Evolutionary conservation across 1,140 invertebrate genomes (phyloP), one percentile per base, ranked within the genome.

Genomic region (Brachionus paranguensis): DNA sequence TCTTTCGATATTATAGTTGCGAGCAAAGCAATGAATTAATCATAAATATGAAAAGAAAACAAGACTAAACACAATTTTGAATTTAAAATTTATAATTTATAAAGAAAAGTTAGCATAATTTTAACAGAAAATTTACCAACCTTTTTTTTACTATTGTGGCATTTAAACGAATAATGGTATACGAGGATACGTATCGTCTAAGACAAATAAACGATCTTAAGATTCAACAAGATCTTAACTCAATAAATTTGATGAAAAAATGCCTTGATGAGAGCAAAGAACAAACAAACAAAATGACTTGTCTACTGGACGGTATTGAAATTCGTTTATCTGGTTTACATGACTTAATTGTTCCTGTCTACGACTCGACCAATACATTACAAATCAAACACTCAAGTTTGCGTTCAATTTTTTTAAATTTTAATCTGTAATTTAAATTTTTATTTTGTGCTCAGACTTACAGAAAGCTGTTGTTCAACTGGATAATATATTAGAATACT

Each of bases 351-450:
- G 64, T 81, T 7, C 78, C 78, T 24, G 53, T 81, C 10, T 81
- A 81, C 27, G 78, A 81, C n/a, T 60, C 78, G 2, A 81, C 78
- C 5, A 81, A 81, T 47, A 45, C 20, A 7, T 41, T 81, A 20
- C 78, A 81, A 81, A 81, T 81, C 6, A 81, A 81, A 81, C 53
- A 81, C 20, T 81, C 78, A 64, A 81, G 78, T 81, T 43, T 14
- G 8, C 4, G 12, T 4, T 5, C 11, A 29, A 76, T 14, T 53
- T 41, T n/a, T 10, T 41, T 72, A 47, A 3, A 27, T 3, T 81
- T 60, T 47, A 60, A 27, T 60, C 17, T 29, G 0, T 47, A 17
- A 20, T 45, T 43, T 29, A 41, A 64, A 6, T 7, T 37, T 37
- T 37, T 37, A 37, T 37, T 7, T 37, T 37, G 27, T 3, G 3